Conservation (phyloP, 2,113 vertebrate species). For the Vombatus ursinus region DNA sequence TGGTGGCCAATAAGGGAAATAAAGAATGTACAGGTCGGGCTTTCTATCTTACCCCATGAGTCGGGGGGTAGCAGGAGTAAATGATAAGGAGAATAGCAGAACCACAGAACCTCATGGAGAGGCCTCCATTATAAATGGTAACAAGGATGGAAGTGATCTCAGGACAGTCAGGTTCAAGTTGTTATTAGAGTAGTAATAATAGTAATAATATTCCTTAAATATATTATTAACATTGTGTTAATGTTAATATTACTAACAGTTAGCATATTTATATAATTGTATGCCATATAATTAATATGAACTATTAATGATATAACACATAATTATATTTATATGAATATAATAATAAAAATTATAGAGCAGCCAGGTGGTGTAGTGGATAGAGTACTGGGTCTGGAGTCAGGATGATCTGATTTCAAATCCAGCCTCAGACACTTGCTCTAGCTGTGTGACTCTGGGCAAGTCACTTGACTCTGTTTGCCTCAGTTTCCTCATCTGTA, state of each 20-base stretch:
- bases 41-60: background rate
- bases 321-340: background rate
- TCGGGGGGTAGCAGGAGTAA: background rate
- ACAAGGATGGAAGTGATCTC: background rate
- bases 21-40: background rate
- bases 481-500: background rate
- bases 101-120: background rate
- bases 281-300: too few species aligned
- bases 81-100: background rate
- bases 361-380: background rate
- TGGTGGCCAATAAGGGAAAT: background rate
- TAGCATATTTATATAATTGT: background rate
- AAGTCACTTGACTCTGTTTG: background rate
- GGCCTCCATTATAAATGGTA: background rate
- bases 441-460: background rate
- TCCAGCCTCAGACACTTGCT: background rate
- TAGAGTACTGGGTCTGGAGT: background rate
- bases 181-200: background rate
- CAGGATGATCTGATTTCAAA: background rate
- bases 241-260: background rate
- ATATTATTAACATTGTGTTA: background rate
- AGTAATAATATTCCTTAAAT: background rate
- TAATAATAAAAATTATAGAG: background rate
- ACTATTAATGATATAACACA: background rate
- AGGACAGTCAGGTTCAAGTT: background rate